Conservation (phyloP, 2,888 invertebrate species). For the Calephelis perditalis region DNA sequence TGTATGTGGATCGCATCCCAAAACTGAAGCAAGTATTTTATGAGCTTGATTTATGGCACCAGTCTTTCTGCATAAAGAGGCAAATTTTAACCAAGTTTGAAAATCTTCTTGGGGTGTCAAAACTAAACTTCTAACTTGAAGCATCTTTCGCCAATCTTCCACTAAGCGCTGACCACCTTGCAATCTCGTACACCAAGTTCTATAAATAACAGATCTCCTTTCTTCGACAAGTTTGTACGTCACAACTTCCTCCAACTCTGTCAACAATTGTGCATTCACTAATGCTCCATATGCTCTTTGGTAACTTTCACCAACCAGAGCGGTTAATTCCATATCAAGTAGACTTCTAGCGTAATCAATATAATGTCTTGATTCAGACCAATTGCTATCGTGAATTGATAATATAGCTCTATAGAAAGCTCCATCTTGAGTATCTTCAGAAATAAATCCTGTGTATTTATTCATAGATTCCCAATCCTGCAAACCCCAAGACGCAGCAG, state of each 20-base stretch:
- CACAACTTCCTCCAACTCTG: constrained; percentile 98
- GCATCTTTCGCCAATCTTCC: constrained; percentile 98
- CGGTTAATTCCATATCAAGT: constrained; percentile 95
- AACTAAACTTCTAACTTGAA: constrained; percentile 96
- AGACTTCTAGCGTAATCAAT: constrained; percentile 96
- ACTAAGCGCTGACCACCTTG: constrained; percentile 96
- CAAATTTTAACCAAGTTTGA: constrained; percentile 97
- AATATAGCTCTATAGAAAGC: constrained; percentile 96
- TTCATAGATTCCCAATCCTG: constrained; percentile 97
- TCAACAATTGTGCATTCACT: constrained; percentile 97
- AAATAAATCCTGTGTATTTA: constrained; percentile 90
- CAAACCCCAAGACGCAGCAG: constrained; percentile 96
- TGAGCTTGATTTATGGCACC: constrained; percentile 92
- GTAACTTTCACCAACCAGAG: constrained; percentile 97
- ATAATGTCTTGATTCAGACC: constrained; percentile 83
- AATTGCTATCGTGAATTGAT: constrained; percentile 90
- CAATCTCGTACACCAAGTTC: constrained; percentile 96
- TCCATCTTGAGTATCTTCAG: constrained; percentile 95
- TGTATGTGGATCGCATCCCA: constrained; percentile 87
- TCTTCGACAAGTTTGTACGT: constrained; percentile 98
- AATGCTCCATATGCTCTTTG: constrained; percentile 96
- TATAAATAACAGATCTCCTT: constrained; percentile 85
- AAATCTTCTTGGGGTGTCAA: constrained; percentile 95
- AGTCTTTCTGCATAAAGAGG: constrained; percentile 96
- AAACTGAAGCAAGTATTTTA: constrained; percentile 92